Base-by-base conservation (phyloP, 2,888 invertebrate genomes). In the Cartodere bifasciata region DNA sequence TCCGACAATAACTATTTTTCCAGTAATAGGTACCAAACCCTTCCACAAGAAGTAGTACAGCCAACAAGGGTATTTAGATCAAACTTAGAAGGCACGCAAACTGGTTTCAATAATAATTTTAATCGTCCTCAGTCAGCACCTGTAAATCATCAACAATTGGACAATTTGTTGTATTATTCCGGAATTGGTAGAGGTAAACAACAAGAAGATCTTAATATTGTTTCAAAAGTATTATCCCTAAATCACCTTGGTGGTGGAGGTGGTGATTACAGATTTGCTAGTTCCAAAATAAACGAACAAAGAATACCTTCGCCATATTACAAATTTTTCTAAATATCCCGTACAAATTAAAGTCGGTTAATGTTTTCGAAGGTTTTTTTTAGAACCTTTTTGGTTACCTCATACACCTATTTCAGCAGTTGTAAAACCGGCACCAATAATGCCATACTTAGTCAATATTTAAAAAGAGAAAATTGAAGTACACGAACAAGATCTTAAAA, bases 191-290 rank as follows among this genome's bases (percentile, higher is more conserved):
- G 45, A 15, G 58, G 57, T 15, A 63, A 63, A 23, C 67, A 71
- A 42, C 70, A 72, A 33, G 83, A 83, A 52, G 84, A 85, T 57
- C 62, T 85, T 29, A 82, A 79, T 52, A 79, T 85, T 47, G 81
- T 85, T 17, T 76, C 80, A 25, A 84, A 84, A 62, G 79, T 85
- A 36, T 60, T 85, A 46, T 80, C 84, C 5, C 60, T 84, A 32
- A 83, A 85, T 56, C 83, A 83, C 47, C 40, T 52, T n/a, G 50
- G 65, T 13, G 60, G 59, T 27, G 14, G 11, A 3, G 34, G 34
- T 14, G 32, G 33, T 12, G 35, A 41, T 24, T 32, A 28, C 16
- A 17, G 33, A 24, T 35, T 29, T 13, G 29, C 13, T 3, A 29
- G 23, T 16, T 34, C 37, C 9, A 35, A 32, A 16, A 16, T 40